A percentile compares a stretch with the other conserved stretches of the same genome.
Evolutionary conservation across 2,888 invertebrate genomes (phyloP).

Genomic region (Onchidella celtica): DNA sequence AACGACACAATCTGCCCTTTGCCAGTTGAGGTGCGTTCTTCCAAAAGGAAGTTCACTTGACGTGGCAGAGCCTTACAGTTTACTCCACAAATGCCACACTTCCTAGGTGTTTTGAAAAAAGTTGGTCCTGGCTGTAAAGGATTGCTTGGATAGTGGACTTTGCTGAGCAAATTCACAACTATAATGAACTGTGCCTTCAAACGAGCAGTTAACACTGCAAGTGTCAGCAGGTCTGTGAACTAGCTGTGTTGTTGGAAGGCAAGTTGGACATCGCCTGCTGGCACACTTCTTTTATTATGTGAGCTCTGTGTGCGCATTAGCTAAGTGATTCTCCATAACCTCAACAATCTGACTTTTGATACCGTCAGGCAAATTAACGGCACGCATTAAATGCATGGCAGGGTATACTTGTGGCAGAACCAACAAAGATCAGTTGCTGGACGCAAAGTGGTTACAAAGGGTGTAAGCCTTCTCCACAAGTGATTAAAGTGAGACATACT

Average conservation of each 20-base stretch:
- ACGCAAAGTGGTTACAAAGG: constrained; percentile 13
- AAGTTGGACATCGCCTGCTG: background rate
- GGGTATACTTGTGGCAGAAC: constrained; percentile 1
- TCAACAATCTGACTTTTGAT: background rate
- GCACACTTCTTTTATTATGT: background rate
- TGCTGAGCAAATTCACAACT: constrained; percentile 31
- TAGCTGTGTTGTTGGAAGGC: background rate
- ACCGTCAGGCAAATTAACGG: background rate
- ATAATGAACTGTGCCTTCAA: constrained; percentile 3
- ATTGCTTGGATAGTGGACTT: background rate
- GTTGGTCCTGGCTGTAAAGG: constrained; percentile 46
- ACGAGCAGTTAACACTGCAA: background rate
- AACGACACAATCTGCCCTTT: background rate
- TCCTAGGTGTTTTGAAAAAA: background rate
- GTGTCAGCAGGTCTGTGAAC: background rate
- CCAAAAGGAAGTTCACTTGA: background rate
- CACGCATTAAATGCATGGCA: background rate
- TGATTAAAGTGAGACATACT: background rate
- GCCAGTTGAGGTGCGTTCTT: background rate
- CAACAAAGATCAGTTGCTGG: constrained; percentile 20
- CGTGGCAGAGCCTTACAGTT: background rate
- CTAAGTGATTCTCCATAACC: background rate
- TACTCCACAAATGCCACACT: constrained; percentile 19
- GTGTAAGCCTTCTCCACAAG: constrained; percentile 9
- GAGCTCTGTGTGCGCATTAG: background rate